Conservation (phyloP, 1,140 invertebrate species). For the Cryptotermes secundus region DNA sequence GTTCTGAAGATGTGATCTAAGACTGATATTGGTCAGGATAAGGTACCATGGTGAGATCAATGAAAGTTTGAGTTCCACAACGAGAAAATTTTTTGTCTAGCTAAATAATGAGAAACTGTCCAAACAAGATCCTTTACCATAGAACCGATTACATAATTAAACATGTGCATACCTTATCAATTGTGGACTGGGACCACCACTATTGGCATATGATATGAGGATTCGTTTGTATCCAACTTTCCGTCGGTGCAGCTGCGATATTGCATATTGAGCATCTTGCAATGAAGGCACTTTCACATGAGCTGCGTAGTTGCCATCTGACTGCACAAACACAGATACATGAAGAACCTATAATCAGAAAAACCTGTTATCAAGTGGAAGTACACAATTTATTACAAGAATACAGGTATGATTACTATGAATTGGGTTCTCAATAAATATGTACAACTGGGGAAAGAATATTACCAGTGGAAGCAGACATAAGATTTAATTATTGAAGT, state of each 20-base stretch:
- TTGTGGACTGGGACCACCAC: slow-evolving; percentile 61
- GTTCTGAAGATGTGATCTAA: too few relatives aligned
- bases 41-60: too few relatives aligned
- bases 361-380: background rate
- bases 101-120: background rate
- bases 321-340: slow-evolving; percentile 64
- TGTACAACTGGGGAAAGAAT: too few relatives aligned
- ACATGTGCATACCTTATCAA: slow-evolving; percentile 55
- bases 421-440: too few relatives aligned
- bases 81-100: too few relatives aligned
- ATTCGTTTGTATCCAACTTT: slow-evolving; percentile 83
- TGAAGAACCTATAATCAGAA: slow-evolving; percentile 58
- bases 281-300: slow-evolving; percentile 63
- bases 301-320: slow-evolving; percentile 68
- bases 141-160: background rate
- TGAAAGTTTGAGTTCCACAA: too few relatives aligned
- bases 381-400: too few relatives aligned
- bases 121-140: background rate
- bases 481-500: too few relatives aligned
- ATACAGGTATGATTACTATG: too few relatives aligned
- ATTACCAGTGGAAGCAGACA: too few relatives aligned
- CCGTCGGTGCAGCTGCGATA: slow-evolving; percentile 77
- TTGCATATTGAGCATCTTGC: slow-evolving; percentile 76
- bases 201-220: slow-evolving; percentile 71
- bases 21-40: too few relatives aligned